Evolutionary conservation across 2,888 invertebrate species (phyloP).

Genomic region (Gastrophysa polygoni): DNA sequence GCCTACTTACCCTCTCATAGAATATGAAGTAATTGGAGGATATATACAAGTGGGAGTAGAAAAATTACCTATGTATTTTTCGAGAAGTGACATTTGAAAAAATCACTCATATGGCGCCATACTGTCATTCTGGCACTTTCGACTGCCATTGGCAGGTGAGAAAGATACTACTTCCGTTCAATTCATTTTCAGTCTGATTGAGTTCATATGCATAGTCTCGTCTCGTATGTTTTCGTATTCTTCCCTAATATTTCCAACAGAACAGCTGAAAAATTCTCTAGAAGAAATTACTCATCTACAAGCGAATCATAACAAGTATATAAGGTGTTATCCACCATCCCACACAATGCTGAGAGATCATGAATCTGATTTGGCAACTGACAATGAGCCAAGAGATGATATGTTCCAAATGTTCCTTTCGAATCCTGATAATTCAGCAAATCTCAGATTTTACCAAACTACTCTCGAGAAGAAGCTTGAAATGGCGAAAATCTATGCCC

Average conservation of each 20-base stretch:
- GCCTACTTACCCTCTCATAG: no score
- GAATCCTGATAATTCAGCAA: constrained; percentile 14
- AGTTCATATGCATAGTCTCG: no score
- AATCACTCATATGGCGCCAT: no score
- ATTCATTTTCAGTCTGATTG: no score
- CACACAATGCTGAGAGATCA: neutral
- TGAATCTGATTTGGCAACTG: neutral
- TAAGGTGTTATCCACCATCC: neutral
- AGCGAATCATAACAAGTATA: neutral
- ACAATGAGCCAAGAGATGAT: constrained; percentile 3
- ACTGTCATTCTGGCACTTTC: no score
- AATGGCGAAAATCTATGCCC: constrained; percentile 44
- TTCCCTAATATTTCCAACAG: constrained; percentile 17
- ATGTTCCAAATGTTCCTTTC: constrained; percentile 24
- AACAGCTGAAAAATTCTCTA: constrained; percentile 26
- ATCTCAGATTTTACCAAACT: constrained; percentile 33
- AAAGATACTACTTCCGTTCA: no score
- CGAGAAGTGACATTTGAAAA: no score
- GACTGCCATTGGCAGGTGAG: no score
- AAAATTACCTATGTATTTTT: no score
- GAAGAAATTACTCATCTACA: constrained; percentile 31
- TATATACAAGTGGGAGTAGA: no score
- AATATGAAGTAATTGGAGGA: no score
- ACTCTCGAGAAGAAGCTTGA: constrained; percentile 44
- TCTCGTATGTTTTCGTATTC: no score